phyloP scores from a whole-genome alignment of 2,797 vertebrate species.

The Sebastes nivosus region DNA sequence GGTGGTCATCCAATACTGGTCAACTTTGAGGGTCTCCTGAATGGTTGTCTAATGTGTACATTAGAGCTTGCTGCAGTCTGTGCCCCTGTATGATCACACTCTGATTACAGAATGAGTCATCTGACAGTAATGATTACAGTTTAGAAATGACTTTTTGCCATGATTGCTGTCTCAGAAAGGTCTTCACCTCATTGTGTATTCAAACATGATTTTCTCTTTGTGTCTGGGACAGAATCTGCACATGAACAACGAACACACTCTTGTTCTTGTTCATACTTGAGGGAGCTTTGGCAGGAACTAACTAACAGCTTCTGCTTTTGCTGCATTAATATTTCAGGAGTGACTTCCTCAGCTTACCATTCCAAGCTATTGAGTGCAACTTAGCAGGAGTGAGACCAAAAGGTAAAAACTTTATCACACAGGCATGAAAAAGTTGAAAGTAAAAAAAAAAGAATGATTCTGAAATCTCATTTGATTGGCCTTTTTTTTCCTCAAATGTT shows the following conservation, averaged over 20 bases:
- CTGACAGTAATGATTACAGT: no score
- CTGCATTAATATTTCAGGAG: constrained; percentile 82
- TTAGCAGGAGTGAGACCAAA: constrained; percentile 84
- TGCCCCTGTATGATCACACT: no score
- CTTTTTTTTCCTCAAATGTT: not conserved
- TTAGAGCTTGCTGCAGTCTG: no score
- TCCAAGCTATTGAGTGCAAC: constrained; percentile 94
- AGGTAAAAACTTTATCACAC: constrained; percentile 74
- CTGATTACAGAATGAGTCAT: no score
- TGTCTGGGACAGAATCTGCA: not conserved
- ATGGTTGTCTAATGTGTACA: no score
- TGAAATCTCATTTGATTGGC: not conserved
- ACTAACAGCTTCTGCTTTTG: constrained; percentile 46
- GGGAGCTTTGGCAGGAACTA: not conserved
- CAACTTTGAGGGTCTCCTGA: no score
- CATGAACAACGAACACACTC: not conserved
- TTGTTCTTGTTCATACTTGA: not conserved
- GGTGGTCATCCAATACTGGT: no score
- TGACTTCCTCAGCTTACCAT: constrained; percentile 94
- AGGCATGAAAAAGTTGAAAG: not conserved
- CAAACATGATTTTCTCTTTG: not conserved
- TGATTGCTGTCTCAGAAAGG: not conserved
- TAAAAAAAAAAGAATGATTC: not conserved
- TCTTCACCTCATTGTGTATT: not conserved
- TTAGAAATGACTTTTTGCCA: not conserved